Evolutionary conservation across 2,888 invertebrate genomes (phyloP).

Genomic region (Gymnoscelis rufifasciata): DNA sequence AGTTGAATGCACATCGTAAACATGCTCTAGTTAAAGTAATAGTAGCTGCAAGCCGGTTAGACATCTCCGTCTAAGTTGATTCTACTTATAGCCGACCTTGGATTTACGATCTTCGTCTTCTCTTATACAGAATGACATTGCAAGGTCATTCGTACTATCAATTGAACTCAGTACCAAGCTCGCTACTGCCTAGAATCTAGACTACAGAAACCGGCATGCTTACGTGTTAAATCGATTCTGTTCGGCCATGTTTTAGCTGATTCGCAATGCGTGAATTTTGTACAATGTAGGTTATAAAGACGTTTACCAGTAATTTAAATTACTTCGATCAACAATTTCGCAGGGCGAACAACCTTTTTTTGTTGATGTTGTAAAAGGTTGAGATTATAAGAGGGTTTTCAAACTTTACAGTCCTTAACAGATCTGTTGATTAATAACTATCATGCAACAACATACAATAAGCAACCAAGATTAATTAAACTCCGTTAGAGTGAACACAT

Average conservation of each 20-base stretch:
- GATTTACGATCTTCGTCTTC: constrained; percentile 43
- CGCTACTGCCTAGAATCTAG: background rate
- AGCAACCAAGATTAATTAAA: constrained; percentile 5
- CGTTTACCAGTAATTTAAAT: no score
- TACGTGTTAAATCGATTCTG: background rate
- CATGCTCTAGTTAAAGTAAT: background rate
- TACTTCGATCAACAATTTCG: no score
- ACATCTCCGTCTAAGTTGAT: constrained; percentile 30
- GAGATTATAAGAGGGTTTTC: no score
- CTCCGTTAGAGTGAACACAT: constrained; percentile 3
- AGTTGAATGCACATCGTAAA: background rate
- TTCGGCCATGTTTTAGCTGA: no score
- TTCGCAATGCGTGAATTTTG: no score
- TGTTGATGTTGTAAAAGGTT: no score
- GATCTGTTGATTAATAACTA: background rate
- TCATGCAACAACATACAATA: background rate
- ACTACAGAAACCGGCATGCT: background rate
- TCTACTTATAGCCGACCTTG: constrained; percentile 54
- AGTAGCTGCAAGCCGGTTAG: background rate
- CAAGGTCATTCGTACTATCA: constrained; percentile 50
- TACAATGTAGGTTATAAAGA: background rate
- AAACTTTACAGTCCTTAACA: no score
- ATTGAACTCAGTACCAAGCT: constrained; percentile 8
- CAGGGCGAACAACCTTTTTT: no score
- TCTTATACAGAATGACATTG: constrained; percentile 55